Percentiles rank a stretch among this genome's conserved stretches.
Evolutionary conservation across 2,113 vertebrate genomes (phyloP).

Genomic region (Eretmochelys imbricata): DNA sequence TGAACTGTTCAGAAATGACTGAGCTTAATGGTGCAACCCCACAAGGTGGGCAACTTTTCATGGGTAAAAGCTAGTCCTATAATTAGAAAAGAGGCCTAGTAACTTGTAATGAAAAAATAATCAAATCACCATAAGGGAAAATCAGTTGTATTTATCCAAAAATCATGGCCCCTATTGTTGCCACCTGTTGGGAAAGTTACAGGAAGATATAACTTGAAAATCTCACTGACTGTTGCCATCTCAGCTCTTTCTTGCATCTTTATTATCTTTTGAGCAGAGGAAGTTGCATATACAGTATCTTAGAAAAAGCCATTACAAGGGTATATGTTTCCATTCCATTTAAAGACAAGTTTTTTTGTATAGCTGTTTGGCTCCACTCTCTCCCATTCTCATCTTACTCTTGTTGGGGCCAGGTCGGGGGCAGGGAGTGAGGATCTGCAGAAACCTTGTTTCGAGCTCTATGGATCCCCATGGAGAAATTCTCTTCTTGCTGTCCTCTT

Average conservation of each 20-base stretch:
- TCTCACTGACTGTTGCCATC: neutral
- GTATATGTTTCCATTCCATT: constrained; percentile 13
- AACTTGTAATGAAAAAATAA: constrained; percentile 56
- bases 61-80: constrained; percentile 45
- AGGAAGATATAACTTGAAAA: constrained; percentile 21
- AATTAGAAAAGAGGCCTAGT: constrained; percentile 62
- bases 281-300: neutral
- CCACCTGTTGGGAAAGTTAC: neutral
- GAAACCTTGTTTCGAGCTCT: neutral
- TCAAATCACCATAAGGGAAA: constrained; percentile 58
- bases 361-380: neutral
- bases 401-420: neutral
- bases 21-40: constrained; percentile 6
- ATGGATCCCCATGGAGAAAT: neutral
- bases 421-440: neutral
- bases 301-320: constrained; percentile 17
- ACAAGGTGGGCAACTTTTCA: constrained; percentile 34
- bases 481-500: neutral
- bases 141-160: constrained; percentile 55
- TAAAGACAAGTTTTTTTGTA: neutral
- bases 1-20: constrained; percentile 14
- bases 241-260: constrained; percentile 24
- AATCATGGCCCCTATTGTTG: constrained; percentile 30
- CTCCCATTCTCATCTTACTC: neutral
- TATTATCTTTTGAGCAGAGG: neutral